Evolutionary conservation across 2,113 vertebrate genomes (phyloP).

Genomic region (Nibea coibor): DNA sequence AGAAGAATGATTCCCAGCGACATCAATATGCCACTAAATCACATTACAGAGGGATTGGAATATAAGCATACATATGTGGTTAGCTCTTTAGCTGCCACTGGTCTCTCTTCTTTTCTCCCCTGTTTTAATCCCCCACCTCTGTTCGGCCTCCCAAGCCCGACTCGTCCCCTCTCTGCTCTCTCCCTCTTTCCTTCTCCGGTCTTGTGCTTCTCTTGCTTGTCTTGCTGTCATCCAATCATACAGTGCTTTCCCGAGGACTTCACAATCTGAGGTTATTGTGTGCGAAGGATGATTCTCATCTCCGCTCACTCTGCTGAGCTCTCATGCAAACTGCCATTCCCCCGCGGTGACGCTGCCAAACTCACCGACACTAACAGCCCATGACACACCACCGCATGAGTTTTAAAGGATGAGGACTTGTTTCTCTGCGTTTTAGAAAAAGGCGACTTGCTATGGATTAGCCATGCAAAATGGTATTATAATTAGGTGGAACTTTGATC

Average conservation of each 20-base stretch:
- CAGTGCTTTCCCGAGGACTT: slow-evolving; percentile 56
- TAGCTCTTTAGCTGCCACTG: slow-evolving; percentile 42
- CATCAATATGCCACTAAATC: slow-evolving; percentile 70
- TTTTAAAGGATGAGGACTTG: slow-evolving; percentile 28
- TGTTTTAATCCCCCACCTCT: slow-evolving; percentile 19
- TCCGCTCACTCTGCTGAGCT: slow-evolving; percentile 50
- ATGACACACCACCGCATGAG: slow-evolving; percentile 44
- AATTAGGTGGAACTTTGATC: slow-evolving; percentile 37
- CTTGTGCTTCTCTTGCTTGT: slow-evolving; percentile 20
- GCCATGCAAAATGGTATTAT: slow-evolving; percentile 29
- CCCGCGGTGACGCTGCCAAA: slow-evolving; percentile 52
- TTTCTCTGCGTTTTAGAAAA: slow-evolving; percentile 36
- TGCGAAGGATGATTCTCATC: slow-evolving; percentile 58
- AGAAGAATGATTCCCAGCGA: slow-evolving; percentile 60
- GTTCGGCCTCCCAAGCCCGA: slow-evolving; percentile 6
- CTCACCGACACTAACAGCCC: slow-evolving; percentile 59
- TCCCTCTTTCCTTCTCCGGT: neutral
- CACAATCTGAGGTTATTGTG: slow-evolving; percentile 63
- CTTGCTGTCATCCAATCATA: slow-evolving; percentile 40
- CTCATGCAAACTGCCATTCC: slow-evolving; percentile 48
- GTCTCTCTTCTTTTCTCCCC: slow-evolving; percentile 8
- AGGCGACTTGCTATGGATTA: slow-evolving; percentile 42
- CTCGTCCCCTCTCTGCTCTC: slow-evolving; percentile 18
- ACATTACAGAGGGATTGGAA: slow-evolving; percentile 62
- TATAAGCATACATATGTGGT: slow-evolving; percentile 56